Base-by-base conservation (phyloP, 2,888 invertebrate species). In the Fabriciana adippe region DNA sequence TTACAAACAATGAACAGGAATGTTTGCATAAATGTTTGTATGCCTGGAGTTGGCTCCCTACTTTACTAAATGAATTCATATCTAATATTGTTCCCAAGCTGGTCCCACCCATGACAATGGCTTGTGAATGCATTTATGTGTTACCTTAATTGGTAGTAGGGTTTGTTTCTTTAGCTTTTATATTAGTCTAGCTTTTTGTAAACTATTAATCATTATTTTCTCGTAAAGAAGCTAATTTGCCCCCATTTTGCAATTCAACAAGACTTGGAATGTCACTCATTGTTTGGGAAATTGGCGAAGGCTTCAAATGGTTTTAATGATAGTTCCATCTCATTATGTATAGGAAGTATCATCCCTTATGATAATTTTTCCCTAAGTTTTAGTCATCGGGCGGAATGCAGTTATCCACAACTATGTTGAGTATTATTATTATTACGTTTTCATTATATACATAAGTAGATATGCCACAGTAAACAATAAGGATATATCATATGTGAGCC, bases 301-400 rank as follows among this genome's bases (percentile, higher is more conserved):
- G 45, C 57, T 41, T 60, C 54, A 65, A 26, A 65, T 53, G 51
- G 55, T 66, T 60, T 48, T 56, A 56, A 68, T 54, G 55, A 59
- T 68, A 54, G 50, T 67, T 66, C 67, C 60, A 66, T 66, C 66
- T 69, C 60, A 59, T 61, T 50, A 68, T 48, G 62, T 55, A 68
- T 59, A 84, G 87, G 79, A 81, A 85, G 81, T 82, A 85, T 85
- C 81, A 85, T 85, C 81, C 80, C 85, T 87, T 72, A 73, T 71
- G 63, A 87, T 86, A 85, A 86, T 83, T 85, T 77, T 88, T 88
- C 81, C 90, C 90, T 86, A 86, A 87, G 85, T 89, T 92, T 91
- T 90, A 91, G 92, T 92, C 93, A 88, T 91, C 91, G 92, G 92
- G 92, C 92, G 93, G 93, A 93, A 93, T 93, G 93, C 93, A 91